These are phyloP conservation scores for Polypterus bichir DNA, from an alignment of 2,113 vertebrate species.

Conservation along the genomic window DNA sequence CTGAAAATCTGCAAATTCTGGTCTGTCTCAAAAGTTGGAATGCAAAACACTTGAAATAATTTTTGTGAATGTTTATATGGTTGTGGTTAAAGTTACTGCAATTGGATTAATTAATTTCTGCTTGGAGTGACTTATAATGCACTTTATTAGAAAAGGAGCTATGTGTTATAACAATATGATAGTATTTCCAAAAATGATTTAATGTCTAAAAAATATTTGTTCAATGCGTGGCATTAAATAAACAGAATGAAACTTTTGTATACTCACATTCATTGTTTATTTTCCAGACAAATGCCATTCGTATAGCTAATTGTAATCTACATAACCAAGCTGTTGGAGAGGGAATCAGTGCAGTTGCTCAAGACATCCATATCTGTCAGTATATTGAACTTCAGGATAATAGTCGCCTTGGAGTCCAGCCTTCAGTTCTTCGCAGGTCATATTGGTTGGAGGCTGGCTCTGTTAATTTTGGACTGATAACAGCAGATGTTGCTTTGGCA, in stretches of 20 bases:
- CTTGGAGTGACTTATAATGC: too few relatives aligned
- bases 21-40: too few relatives aligned
- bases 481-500: constrained; percentile 83
- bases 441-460: constrained; percentile 93
- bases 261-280: background rate
- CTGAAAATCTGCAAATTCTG: too few relatives aligned
- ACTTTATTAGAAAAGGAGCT: too few relatives aligned
- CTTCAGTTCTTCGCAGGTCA: constrained; percentile 67
- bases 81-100: too few relatives aligned
- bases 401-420: constrained; percentile 57
- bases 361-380: constrained; percentile 77
- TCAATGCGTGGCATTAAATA: background rate
- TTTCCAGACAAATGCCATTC: constrained; percentile 67
- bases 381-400: constrained; percentile 74
- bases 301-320: constrained; percentile 88
- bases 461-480: constrained; percentile 78
- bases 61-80: too few relatives aligned
- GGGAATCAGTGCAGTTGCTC: constrained; percentile 82
- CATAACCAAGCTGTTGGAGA: constrained; percentile 93
- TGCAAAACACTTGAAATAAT: too few relatives aligned
- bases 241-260: background rate
- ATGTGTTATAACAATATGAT: background rate
- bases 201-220: background rate
- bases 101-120: too few relatives aligned
- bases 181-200: background rate